Base-by-base conservation (phyloP, 1,140 invertebrate genomes). In the Mactra quadrangularis region DNA sequence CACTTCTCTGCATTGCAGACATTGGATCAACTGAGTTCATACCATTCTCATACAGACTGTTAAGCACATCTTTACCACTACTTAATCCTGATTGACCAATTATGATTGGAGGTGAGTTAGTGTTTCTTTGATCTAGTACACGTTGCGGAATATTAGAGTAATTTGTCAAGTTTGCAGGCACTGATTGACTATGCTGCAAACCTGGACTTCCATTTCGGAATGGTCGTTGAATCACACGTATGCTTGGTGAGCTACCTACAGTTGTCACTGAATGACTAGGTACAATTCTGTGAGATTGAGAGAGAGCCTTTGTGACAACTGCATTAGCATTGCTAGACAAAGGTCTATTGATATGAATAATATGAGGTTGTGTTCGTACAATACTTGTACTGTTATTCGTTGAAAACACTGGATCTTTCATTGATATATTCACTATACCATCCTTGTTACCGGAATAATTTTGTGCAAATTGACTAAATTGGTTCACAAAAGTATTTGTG, bases 141-240 rank as follows among this genome's bases (percentile, higher is more conserved):
- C 55, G 62, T 41, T 47, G 64, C 31, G 77, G 77, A 71, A 81
- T 70, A 60, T 57, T 81, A 52, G 75, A 66, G 53, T 70, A 71
- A 9, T 27, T 17, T 4, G 60, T 47, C 64, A 81, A 31, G 45
- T 81, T 55, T n/a, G 47, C 66, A 41, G 77, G 77, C 35, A 81
- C 77, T 33, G 77, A 81, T 19, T 70, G 64, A 59, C 77, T 81
- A 45, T 81, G 77, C n/a, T 57, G 17, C 41, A 81, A 62, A 55
- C 31, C 31, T 47, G 60, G 77, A 70, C 53, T 60, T 38, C 38
- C 52, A 38, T 66, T 71, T 29, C 71, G 77, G 66, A 81, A 81
- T 81, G 77, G 77, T 68, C 77, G 41, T 52, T 81, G 77, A 27
- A 81, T 81, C 77, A 81, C 77, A 57, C 77, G 77, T 2, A 81